Evolutionary conservation across 2,797 vertebrate species (phyloP).

Genomic region (Meda fulgida): DNA sequence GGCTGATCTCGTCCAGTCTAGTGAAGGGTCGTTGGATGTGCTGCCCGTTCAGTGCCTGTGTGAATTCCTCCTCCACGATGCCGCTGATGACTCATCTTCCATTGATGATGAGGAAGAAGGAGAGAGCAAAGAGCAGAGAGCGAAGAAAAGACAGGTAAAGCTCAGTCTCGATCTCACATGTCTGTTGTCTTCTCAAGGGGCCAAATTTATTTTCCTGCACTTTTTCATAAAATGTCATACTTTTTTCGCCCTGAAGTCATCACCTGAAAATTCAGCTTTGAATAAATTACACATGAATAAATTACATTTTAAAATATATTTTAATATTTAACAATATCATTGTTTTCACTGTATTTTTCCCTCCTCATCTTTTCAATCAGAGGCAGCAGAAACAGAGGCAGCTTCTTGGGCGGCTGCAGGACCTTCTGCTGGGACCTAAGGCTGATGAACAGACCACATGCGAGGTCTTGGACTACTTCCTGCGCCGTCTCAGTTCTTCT

Average conservation of each 20-base stretch:
- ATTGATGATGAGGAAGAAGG: conserved; percentile 93
- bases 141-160: conserved; percentile 88
- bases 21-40: conserved; percentile 95
- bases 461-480: conserved; percentile 97
- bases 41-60: conserved; percentile 97
- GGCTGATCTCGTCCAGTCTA: conserved; percentile 96
- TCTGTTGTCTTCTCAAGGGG: neutral
- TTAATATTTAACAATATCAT: neutral
- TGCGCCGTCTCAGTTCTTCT: conserved; percentile 93
- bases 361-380: conserved; percentile 68
- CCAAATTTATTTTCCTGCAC: neutral
- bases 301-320: neutral
- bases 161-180: neutral
- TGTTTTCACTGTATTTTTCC: neutral
- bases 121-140: conserved; percentile 95
- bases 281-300: too few species aligned
- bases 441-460: conserved; percentile 97
- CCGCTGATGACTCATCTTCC: conserved; percentile 84
- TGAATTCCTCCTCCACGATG: conserved; percentile 96
- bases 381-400: conserved; percentile 97
- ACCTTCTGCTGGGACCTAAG: conserved; percentile 91
- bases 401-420: conserved; percentile 93
- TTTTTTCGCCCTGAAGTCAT: neutral
- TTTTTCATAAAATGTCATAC: too few species aligned
- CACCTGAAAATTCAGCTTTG: too few species aligned